Evolutionary conservation across 2,797 vertebrate species (phyloP), one percentile per base, ranked within the genome.

Genomic region (Pipistrellus pygmaeus): DNA sequence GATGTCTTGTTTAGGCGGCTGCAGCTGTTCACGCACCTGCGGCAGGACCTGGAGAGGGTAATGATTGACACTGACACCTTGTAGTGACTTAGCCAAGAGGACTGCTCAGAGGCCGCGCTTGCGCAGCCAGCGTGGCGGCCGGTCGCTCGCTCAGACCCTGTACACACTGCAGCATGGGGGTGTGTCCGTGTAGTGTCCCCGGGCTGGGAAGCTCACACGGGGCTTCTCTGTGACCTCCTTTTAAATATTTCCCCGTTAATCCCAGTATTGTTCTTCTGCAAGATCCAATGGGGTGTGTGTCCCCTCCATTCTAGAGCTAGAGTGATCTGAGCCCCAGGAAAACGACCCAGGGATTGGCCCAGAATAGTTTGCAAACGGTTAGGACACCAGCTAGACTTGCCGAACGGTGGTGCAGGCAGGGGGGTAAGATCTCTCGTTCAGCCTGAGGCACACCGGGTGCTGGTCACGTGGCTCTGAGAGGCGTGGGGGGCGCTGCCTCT

Each of bases 41-140:
- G 99, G 3, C 99, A 99, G 98, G 99, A 99, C 98, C 98, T 99
- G 97, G 99, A 99, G 98, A 98, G 99, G 99, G 99, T 99, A 98
- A 98, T 97, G 85, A 95, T 95, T 32, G 96, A 96, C 97, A 96
- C 97, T 64, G 96, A 96, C 95, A 77, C 95, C 88, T 92, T 96
- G 69, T 97, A 96, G 91, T 95, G 96, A 64, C 96, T 38, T 97
- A 97, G 97, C 81, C 62, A 93, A 95, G 96, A 97, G 68, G 96
- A 96, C 53, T 2, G 82, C 92, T 84, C 72, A 85, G 96, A 92
- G 97, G 86, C 76, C 48, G 38, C 21, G 8, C 83, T 85, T 44
- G 94, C 89, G 90, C 69, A 30, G 93, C 85, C 69, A 92, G 88
- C 38, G 8, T 11, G 93, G 51, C 89, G 94, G 97, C 96, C 85